Evolutionary conservation across 2,888 invertebrate species (phyloP).

Genomic region (Chymomyza caudatula): DNA sequence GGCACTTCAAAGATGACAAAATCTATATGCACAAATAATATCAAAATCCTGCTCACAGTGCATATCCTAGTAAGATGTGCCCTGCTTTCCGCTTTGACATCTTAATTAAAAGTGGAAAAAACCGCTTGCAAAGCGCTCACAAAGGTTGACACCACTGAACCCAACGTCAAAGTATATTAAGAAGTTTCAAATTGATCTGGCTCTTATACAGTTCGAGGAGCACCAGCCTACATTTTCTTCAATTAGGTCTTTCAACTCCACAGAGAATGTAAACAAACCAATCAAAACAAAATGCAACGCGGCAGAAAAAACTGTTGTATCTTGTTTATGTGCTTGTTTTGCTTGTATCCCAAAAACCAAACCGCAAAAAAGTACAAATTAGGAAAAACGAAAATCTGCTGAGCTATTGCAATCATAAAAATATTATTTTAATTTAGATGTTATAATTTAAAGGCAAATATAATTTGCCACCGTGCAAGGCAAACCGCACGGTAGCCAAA

Average conservation of each 20-base stretch:
- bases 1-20: too few species aligned
- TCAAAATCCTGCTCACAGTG: too few species aligned
- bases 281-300: slow-evolving; percentile 18
- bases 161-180: neutral
- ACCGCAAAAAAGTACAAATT: slow-evolving; percentile 52
- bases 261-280: slow-evolving; percentile 21
- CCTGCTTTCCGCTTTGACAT: too few species aligned
- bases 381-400: slow-evolving; percentile 36
- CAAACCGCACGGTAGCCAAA: neutral
- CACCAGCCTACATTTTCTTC: too few species aligned
- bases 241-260: neutral
- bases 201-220: too few species aligned
- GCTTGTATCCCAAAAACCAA: neutral
- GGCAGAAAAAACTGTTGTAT: slow-evolving; percentile 13
- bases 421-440: slow-evolving; percentile 66
- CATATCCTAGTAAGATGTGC: too few species aligned
- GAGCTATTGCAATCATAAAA: slow-evolving; percentile 66
- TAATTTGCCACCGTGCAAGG: slow-evolving; percentile 37
- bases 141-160: neutral
- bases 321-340: neutral
- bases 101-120: neutral
- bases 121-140: neutral
- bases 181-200: neutral
- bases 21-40: too few species aligned
- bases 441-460: slow-evolving; percentile 54